Conservation (phyloP, 2,113 vertebrate genomes). For the Siniperca knerii region DNA sequence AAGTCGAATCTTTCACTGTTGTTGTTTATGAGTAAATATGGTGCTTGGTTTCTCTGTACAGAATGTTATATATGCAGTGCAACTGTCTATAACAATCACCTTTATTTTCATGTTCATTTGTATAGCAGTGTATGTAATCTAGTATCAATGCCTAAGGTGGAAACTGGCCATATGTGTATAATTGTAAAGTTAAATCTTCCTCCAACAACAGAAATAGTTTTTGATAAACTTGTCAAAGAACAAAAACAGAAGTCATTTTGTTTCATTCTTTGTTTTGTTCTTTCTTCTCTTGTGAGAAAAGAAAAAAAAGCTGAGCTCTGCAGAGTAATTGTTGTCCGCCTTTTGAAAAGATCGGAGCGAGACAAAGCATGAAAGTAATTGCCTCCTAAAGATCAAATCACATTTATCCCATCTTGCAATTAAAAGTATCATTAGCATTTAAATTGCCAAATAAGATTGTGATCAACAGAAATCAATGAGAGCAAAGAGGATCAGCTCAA, state of each 20-base stretch:
- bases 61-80: conserved; percentile 64
- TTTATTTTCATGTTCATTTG: conserved; percentile 45
- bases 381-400: conserved; percentile 80
- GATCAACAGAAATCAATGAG: conserved; percentile 85
- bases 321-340: conserved; percentile 67
- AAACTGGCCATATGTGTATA: conserved; percentile 52
- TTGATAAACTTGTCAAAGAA: conserved; percentile 76
- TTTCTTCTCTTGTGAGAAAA: conserved; percentile 50
- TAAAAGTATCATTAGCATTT: conserved; percentile 88
- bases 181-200: conserved; percentile 62
- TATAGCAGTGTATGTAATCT: conserved; percentile 45
- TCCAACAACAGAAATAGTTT: conserved; percentile 51
- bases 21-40: conserved; percentile 47
- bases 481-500: conserved; percentile 62
- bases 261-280: conserved; percentile 65
- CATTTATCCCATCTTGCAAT: conserved; percentile 81
- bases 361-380: conserved; percentile 82
- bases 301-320: conserved; percentile 38
- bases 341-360: conserved; percentile 67
- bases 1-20: conserved; percentile 48
- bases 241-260: conserved; percentile 52
- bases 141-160: conserved; percentile 37
- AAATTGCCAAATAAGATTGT: conserved; percentile 86
- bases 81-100: conserved; percentile 43
- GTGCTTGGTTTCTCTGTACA: conserved; percentile 71